Conservation (phyloP, 2,888 invertebrate genomes). For the Osmoderma eremita region DNA sequence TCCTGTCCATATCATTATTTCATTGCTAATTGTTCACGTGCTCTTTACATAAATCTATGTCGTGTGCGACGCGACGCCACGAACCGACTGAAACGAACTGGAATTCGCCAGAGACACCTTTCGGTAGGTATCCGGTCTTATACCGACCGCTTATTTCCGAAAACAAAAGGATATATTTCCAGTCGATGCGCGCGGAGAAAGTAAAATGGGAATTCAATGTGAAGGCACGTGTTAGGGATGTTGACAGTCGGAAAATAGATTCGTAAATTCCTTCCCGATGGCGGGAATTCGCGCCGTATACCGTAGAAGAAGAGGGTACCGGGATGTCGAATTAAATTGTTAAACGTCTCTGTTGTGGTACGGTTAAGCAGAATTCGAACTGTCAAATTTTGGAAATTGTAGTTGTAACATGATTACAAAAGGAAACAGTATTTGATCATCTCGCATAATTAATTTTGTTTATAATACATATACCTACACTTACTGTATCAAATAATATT, state of each 20-base stretch:
- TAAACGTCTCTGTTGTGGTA: no score
- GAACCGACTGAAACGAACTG: conserved; percentile 8
- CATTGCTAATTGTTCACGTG: conserved; percentile 43
- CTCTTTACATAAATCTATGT: conserved; percentile 43
- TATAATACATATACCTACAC: no score
- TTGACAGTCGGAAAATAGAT: conserved; percentile 37
- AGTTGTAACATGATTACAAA: no score
- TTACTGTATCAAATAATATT: no score
- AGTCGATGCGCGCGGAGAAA: conserved; percentile 18
- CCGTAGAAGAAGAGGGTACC: conserved; percentile 15
- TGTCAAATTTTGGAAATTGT: conserved; percentile 6
- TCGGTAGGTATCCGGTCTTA: conserved; percentile 20
- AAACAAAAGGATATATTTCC: conserved; percentile 37
- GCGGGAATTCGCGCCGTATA: conserved; percentile 20
- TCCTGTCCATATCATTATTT: conserved; percentile 43
- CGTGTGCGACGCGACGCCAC: conserved; percentile 23
- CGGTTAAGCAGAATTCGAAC: not conserved
- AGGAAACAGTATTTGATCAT: no score
- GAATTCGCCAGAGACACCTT: conserved; percentile 33
- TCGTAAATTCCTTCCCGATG: conserved; percentile 31
- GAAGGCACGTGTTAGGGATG: conserved; percentile 33
- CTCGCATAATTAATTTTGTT: no score
- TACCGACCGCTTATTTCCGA: conserved; percentile 10
- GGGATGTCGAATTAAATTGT: conserved; percentile 30
- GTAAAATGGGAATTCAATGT: conserved; percentile 36